Evolutionary conservation across 2,113 vertebrate genomes (phyloP).

Genomic region (Ammodramus savannarum): DNA sequence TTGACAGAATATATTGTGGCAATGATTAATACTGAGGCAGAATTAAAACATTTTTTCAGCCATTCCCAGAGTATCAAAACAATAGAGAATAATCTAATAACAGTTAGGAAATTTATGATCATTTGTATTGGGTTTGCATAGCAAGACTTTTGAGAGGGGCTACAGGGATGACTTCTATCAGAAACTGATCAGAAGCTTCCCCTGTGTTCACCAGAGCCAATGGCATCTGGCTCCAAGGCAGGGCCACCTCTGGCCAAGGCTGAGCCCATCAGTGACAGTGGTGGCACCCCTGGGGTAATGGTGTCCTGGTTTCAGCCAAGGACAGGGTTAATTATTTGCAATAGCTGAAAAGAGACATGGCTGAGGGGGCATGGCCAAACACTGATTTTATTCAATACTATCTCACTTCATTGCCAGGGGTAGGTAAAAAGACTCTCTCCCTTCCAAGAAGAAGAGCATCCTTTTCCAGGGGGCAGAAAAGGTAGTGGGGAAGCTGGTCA

Average conservation of each 20-base stretch:
- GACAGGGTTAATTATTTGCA: background rate
- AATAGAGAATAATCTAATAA: background rate
- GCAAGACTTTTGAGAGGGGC: background rate
- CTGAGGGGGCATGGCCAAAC: background rate
- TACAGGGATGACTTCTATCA: background rate
- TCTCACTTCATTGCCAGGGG: background rate
- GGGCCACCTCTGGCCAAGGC: background rate
- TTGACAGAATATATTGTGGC: background rate
- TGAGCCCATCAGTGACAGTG: rapidly evolving
- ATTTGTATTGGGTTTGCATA: background rate
- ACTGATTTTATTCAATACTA: background rate
- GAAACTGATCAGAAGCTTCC: background rate
- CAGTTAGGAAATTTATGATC: background rate
- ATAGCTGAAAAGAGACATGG: background rate
- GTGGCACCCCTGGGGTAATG: background rate
- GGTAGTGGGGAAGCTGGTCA: too few relatives aligned
- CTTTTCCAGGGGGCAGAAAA: background rate
- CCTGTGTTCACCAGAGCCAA: background rate
- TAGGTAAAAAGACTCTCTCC: background rate
- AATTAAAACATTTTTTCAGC: background rate
- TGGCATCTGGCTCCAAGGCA: background rate
- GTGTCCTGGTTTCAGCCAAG: background rate
- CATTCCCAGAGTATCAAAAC: background rate
- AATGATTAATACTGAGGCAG: background rate
- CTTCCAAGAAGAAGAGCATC: background rate